Evolutionary conservation across 2,113 vertebrate species (phyloP).

Genomic region (Ciconia stormi): DNA sequence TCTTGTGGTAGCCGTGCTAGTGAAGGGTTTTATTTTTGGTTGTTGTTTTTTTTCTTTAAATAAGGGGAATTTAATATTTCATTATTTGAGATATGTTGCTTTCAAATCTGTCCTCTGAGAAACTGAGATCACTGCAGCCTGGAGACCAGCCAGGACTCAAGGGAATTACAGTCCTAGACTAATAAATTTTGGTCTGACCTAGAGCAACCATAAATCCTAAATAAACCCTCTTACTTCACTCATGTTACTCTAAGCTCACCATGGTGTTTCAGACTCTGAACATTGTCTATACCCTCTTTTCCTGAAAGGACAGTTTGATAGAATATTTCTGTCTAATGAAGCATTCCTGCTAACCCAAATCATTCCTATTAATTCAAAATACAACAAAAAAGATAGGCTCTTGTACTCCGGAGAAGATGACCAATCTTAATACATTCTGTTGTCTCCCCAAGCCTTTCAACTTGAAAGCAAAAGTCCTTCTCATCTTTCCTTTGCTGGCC

Average conservation of each 20-base stretch:
- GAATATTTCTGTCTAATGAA: not conserved
- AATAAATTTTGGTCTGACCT: slow-evolving; percentile 30
- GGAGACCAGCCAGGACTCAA: not conserved
- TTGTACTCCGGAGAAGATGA: not conserved
- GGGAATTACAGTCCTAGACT: slow-evolving; percentile 4
- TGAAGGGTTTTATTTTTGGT: not conserved
- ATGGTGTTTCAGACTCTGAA: not conserved
- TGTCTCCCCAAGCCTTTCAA: not conserved
- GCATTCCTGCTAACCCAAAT: not conserved
- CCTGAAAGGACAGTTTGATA: not conserved
- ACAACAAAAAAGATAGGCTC: not conserved
- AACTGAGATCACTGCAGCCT: slow-evolving; percentile 19
- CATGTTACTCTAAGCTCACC: not conserved
- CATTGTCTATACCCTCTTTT: not conserved
- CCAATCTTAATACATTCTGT: not conserved
- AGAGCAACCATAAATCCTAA: not conserved
- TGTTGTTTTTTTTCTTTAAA: not conserved
- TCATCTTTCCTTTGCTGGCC: not conserved
- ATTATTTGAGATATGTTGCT: not conserved
- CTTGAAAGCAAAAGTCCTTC: not conserved
- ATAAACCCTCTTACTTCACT: not conserved
- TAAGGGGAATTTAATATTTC: not conserved
- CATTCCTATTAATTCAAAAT: not conserved
- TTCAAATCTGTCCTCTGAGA: not conserved
- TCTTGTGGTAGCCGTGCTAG: not conserved